Evolutionary conservation across 2,113 vertebrate species (phyloP).

Genomic region (Myrmophylax atrothorax): DNA sequence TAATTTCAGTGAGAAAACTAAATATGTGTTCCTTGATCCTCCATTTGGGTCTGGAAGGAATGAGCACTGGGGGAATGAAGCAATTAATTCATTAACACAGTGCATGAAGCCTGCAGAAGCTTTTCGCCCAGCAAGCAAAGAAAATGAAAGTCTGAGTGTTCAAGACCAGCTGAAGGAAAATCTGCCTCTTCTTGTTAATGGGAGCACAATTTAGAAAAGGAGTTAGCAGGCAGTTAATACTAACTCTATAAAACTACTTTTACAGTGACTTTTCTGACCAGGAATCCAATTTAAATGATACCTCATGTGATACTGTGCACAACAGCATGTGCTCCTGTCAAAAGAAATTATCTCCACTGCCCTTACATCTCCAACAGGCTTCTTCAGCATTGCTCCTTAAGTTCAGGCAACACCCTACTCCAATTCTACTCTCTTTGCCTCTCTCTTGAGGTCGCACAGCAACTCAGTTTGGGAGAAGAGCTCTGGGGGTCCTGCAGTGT

Average conservation of each 20-base stretch:
- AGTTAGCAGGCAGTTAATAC: not conserved
- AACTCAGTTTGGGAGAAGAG: not conserved
- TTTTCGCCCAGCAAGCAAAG: not conserved
- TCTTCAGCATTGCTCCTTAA: not conserved
- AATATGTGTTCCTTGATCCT: not conserved
- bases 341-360: not conserved
- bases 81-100: not conserved
- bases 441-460: not conserved
- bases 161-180: not conserved
- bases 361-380: not conserved
- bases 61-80: not conserved
- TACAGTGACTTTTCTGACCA: constrained; percentile 9
- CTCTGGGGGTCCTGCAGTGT: not conserved
- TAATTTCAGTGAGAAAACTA: not conserved
- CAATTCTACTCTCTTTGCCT: not conserved
- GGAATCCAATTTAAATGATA: constrained; percentile 8
- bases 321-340: not conserved
- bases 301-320: not conserved
- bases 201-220: not conserved
- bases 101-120: not conserved
- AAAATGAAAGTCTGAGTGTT: not conserved
- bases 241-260: constrained; percentile 6
- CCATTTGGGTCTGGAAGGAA: not conserved
- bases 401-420: not conserved
- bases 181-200: not conserved